These are phyloP conservation scores for Cricetomys ansorgei DNA, from an alignment of 2,113 vertebrate species.

Conservation along the genomic window DNA sequence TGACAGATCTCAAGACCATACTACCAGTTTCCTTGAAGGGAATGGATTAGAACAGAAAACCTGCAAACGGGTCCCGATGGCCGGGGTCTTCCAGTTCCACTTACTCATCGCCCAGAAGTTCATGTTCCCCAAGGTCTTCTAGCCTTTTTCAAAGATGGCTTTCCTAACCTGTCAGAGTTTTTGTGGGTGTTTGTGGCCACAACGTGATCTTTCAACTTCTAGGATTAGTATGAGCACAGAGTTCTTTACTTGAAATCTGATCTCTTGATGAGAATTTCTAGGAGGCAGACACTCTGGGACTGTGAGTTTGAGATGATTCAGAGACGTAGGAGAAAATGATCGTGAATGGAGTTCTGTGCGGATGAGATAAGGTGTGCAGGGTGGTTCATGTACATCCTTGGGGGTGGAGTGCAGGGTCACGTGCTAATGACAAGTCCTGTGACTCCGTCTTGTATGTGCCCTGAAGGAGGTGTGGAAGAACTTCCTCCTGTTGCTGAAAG, in stretches of 20 bases:
- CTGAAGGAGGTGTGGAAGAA: neutral
- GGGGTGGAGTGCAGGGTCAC: neutral
- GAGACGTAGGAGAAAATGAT: slow-evolving; percentile 4
- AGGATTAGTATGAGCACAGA: neutral
- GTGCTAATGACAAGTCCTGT: neutral
- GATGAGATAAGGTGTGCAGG: neutral
- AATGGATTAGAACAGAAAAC: neutral
- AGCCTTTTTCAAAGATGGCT: neutral
- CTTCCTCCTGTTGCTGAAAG: neutral
- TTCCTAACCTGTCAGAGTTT: neutral
- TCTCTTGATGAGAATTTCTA: neutral
- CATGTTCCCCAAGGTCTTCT: neutral
- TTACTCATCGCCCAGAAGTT: neutral
- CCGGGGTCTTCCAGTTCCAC: neutral
- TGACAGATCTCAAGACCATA: neutral
- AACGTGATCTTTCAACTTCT: neutral
- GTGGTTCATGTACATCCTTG: neutral
- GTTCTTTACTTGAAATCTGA: neutral
- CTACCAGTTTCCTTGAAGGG: neutral
- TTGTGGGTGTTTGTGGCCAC: neutral
- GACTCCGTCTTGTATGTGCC: neutral
- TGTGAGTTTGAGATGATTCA: neutral
- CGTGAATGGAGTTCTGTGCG: neutral
- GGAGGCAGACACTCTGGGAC: neutral
- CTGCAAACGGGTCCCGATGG: neutral